These are phyloP conservation scores for Chalcosyrphus nemorum DNA, from an alignment of 2,888 invertebrate species.

Conservation along the genomic window DNA sequence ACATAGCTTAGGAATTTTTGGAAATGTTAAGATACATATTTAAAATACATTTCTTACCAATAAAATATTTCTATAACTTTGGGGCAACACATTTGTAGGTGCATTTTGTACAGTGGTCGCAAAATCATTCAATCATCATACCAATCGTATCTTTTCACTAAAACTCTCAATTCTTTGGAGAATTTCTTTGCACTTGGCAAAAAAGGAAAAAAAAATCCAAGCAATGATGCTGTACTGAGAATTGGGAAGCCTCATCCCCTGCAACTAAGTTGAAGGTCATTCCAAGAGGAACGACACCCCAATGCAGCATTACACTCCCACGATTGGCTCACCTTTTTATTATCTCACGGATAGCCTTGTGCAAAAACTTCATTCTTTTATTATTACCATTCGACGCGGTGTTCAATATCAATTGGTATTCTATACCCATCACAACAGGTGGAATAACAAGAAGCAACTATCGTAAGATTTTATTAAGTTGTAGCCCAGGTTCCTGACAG, in stretches of 20 bases:
- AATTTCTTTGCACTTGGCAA: not conserved
- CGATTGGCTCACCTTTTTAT: not conserved
- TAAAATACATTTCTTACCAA: too few relatives aligned
- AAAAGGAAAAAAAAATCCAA: not conserved
- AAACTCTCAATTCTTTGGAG: not conserved
- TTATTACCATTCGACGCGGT: not conserved
- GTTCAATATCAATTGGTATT: slow-evolving; percentile 3
- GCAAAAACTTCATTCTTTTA: not conserved
- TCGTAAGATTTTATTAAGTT: slow-evolving; percentile 42
- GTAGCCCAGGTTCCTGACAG: slow-evolving; percentile 1
- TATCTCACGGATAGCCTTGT: not conserved
- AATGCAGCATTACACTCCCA: not conserved
- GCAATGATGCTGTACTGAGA: not conserved
- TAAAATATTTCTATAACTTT: too few relatives aligned
- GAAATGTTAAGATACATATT: too few relatives aligned
- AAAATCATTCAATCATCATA: too few relatives aligned
- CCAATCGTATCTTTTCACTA: too few relatives aligned
- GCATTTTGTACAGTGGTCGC: too few relatives aligned
- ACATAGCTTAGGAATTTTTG: too few relatives aligned
- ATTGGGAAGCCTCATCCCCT: not conserved
- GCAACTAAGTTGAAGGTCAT: not conserved
- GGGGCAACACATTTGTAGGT: too few relatives aligned
- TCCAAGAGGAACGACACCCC: not conserved
- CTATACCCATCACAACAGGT: not conserved
- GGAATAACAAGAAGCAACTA: not conserved